Base-by-base conservation (phyloP, 2,888 invertebrate species). In the Temnothorax unifasciatus region DNA sequence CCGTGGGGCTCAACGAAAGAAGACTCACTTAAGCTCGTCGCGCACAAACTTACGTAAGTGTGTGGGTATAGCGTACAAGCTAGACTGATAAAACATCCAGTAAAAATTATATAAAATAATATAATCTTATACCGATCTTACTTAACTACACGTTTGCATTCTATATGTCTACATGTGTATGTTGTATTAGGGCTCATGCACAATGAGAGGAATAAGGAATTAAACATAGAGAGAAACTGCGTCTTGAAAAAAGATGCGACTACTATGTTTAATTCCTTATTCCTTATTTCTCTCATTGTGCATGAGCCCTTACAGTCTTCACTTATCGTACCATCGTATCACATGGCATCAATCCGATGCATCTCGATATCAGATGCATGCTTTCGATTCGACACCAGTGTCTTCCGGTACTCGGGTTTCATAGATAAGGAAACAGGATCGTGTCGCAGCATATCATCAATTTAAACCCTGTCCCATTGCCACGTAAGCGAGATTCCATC, bases 1-100 rank as follows among this genome's bases (percentile, higher is more conserved):
- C 92, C 94, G 54, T 84, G 85, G 84, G 85, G 88, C 89, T 79
- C 66, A 83, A 88, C 87, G 90, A 91, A 90, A 91, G 89, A 87
- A 88, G 85, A 88, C 86, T 87, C 82, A 86, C 90, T 88, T 89
- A 85, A 82, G 86, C 64, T 75, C 69, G 66, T 75, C 25, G 47
- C 41, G 38, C 6, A 29, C 59, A n/a, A 61, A 73, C 57, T 73
- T 79, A 61, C 25, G 25, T 59, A 59, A 73, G 29, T 47, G 44
- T 21, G 47, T 41, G 11, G 15, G 2, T 21, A 69, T 3, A 66
- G 15, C 34, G 9, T 25, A 4, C 13, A 47, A 47, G 5, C 8
- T 50, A 29, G 21, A 38, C 11, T 52, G 44, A 34, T 21, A 11
- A 47, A 73, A 47, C 5, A 21, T 38, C 8, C 8, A 57, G 8